These are phyloP conservation scores for Carcina quercana DNA, from an alignment of 2,888 invertebrate species.

Conservation along the genomic window DNA sequence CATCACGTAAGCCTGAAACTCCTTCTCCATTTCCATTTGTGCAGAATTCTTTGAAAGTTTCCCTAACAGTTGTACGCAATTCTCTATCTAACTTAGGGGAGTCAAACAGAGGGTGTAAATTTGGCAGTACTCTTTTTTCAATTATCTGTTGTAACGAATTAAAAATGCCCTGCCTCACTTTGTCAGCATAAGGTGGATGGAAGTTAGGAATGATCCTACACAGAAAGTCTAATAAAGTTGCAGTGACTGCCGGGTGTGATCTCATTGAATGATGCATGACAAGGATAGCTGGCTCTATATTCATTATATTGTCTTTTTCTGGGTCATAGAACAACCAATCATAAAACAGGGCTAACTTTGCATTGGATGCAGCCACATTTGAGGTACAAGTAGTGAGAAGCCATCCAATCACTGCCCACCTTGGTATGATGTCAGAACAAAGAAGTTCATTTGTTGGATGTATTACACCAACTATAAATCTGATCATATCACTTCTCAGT, in stretches of 20 bases:
- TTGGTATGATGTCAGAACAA: constrained; percentile 95
- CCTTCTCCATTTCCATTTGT: constrained; percentile 69
- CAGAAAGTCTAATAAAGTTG: constrained; percentile 91
- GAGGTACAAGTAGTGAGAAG: constrained; percentile 92
- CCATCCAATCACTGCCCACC: constrained; percentile 97
- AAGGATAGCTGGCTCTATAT: constrained; percentile 94
- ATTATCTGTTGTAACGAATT: constrained; percentile 89
- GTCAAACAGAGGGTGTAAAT: constrained; percentile 89
- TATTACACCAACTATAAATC: constrained; percentile 94
- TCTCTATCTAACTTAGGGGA: constrained; percentile 91
- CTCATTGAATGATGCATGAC: constrained; percentile 96
- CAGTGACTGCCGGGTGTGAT: constrained; percentile 92
- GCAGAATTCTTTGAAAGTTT: constrained; percentile 95
- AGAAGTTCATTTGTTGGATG: constrained; percentile 94
- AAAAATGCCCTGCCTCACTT: constrained; percentile 87
- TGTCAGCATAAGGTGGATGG: constrained; percentile 84
- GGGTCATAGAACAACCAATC: constrained; percentile 96
- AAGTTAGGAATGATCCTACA: constrained; percentile 93
- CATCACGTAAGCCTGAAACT: constrained; percentile 62
- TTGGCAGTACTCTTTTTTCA: constrained; percentile 93
- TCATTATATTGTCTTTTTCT: constrained; percentile 95
- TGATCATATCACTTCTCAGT: constrained; percentile 92
- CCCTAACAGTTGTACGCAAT: constrained; percentile 86
- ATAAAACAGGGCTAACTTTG: constrained; percentile 92
- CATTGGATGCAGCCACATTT: constrained; percentile 91